Conservation (phyloP, 2,797 vertebrate genomes). For the Ispidina lecontei region DNA sequence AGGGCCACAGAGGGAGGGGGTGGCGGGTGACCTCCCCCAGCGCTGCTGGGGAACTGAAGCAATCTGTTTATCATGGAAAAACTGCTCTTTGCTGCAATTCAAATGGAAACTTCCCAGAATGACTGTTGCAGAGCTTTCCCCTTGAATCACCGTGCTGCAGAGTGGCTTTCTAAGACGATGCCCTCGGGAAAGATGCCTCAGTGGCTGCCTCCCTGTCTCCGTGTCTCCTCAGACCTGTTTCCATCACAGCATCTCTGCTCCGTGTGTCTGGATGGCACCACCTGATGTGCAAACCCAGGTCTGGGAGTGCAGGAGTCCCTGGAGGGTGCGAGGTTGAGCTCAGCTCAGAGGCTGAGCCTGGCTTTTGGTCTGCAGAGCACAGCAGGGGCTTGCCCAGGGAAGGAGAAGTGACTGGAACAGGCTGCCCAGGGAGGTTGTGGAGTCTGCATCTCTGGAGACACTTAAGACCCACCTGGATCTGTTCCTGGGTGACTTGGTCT, state of each 20-base stretch:
- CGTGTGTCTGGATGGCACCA: not conserved
- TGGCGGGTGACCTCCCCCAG: not conserved
- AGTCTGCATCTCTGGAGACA: too few relatives aligned
- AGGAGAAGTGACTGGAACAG: rapidly evolving
- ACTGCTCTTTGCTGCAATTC: constrained; percentile 54
- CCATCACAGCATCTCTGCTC: not conserved
- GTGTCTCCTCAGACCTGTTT: rapidly evolving
- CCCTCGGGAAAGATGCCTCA: not conserved
- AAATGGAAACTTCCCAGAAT: constrained; percentile 71
- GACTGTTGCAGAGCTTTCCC: constrained; percentile 63
- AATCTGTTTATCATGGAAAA: constrained; percentile 71
- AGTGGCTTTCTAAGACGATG: constrained; percentile 37
- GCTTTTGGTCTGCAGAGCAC: not conserved
- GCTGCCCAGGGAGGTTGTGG: too few relatives aligned
- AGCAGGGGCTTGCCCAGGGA: rapidly evolving
- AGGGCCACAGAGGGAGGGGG: not conserved
- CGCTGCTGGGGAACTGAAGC: constrained; percentile 57
- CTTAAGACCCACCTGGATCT: too few relatives aligned
- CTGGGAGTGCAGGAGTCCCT: not conserved
- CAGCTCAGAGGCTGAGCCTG: rapidly evolving
- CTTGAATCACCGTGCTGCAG: constrained; percentile 42
- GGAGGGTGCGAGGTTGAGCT: not conserved
- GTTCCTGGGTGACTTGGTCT: too few relatives aligned
- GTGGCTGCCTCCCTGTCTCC: rapidly evolving
- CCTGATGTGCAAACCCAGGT: not conserved